Conservation (phyloP, 2,888 invertebrate genomes). For the Temnothorax unifasciatus region DNA sequence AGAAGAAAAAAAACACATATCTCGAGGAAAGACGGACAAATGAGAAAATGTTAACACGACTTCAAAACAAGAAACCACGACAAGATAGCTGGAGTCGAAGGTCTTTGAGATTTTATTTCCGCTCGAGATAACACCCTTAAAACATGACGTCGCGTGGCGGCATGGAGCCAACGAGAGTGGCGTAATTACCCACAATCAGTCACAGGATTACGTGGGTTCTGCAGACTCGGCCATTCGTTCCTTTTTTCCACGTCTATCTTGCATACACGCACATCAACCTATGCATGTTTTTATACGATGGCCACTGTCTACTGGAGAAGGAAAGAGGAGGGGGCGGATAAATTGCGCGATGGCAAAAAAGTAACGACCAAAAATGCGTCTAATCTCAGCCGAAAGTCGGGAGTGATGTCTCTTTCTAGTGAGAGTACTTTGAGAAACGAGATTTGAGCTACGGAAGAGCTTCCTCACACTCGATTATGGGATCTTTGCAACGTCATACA, state of each 20-base stretch:
- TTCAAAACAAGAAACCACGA: constrained; percentile 60
- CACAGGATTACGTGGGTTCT: constrained; percentile 73
- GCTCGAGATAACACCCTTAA: constrained; percentile 69
- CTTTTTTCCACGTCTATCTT: constrained; percentile 61
- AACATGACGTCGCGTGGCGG: constrained; percentile 69
- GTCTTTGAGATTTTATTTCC: constrained; percentile 73
- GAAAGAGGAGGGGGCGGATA: neutral
- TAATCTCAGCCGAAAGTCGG: constrained; percentile 48
- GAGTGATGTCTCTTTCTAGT: constrained; percentile 23
- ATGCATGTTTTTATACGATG: constrained; percentile 44
- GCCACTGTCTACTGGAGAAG: constrained; percentile 19
- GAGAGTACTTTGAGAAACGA: constrained; percentile 20
- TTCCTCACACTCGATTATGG: neutral
- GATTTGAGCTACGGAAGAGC: constrained; percentile 15
- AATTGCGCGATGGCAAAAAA: constrained; percentile 43
- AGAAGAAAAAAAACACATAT: neutral
- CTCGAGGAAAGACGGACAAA: constrained; percentile 13
- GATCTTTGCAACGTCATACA: neutral
- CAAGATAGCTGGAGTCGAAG: constrained; percentile 65
- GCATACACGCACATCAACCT: constrained; percentile 62
- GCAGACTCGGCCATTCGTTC: constrained; percentile 55
- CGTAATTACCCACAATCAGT: constrained; percentile 76
- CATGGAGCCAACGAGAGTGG: constrained; percentile 59
- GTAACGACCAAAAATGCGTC: constrained; percentile 52
- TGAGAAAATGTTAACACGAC: constrained; percentile 65